Evolutionary conservation across 2,888 invertebrate species (phyloP).

Genomic region (Sympetrum striolatum): DNA sequence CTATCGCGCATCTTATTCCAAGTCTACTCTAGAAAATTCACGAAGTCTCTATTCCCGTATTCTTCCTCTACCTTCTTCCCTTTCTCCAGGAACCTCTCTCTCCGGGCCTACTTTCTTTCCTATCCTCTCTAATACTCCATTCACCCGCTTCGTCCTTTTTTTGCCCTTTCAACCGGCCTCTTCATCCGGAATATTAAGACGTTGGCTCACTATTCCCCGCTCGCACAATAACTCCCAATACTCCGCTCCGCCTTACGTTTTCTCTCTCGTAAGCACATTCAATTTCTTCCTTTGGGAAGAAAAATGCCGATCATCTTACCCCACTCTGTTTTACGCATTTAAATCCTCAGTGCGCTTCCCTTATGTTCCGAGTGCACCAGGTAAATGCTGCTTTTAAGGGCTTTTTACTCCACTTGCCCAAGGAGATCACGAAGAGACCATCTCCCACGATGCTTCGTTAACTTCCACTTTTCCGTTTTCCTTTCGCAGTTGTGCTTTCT

Average conservation of each 20-base stretch:
- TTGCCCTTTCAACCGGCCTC: neutral
- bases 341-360: neutral
- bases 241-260: neutral
- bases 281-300: neutral
- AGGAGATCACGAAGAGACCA: too few species aligned
- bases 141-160: neutral
- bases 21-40: too few species aligned
- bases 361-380: neutral
- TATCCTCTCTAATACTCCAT: neutral
- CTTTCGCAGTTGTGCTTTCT: too few species aligned
- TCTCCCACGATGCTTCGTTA: too few species aligned
- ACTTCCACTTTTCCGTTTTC: too few species aligned
- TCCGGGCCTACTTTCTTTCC: neutral
- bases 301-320: neutral
- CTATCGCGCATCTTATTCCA: too few species aligned
- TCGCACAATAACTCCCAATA: neutral
- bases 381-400: neutral
- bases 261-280: neutral
- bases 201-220: neutral
- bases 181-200: neutral
- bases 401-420: too few species aligned
- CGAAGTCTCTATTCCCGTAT: too few species aligned
- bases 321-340: neutral
- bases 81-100: neutral
- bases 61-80: too few species aligned